These are phyloP conservation scores for Mylabris phalerata DNA, from an alignment of 1,140 invertebrate species.

Conservation along the genomic window DNA sequence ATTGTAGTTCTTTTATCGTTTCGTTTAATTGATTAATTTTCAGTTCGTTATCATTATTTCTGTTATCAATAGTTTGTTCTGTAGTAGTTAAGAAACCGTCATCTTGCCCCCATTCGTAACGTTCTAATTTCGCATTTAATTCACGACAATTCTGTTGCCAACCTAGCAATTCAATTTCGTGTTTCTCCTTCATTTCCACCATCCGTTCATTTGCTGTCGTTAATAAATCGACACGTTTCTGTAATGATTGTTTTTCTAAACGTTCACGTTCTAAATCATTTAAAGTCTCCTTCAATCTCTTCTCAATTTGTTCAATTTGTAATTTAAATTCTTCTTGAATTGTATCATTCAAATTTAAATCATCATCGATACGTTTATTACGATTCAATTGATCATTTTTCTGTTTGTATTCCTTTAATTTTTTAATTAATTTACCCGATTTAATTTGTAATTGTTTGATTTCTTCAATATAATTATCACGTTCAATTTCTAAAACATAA, in stretches of 20 bases:
- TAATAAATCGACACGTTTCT: slow-evolving; percentile 66
- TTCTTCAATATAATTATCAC: slow-evolving; percentile 48
- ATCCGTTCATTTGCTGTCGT: slow-evolving; percentile 70
- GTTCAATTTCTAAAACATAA: slow-evolving; percentile 46
- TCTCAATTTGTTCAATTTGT: slow-evolving; percentile 59
- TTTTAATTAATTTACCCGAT: slow-evolving; percentile 61
- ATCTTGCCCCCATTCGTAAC: slow-evolving; percentile 50
- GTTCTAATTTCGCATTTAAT: slow-evolving; percentile 52
- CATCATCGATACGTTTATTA: slow-evolving; percentile 47
- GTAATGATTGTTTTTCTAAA: slow-evolving; percentile 56
- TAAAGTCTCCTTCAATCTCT: slow-evolving; percentile 52
- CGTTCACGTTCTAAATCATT: slow-evolving; percentile 52
- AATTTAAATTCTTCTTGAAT: slow-evolving; percentile 68
- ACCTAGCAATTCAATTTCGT: slow-evolving; percentile 58
- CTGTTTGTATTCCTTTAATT: slow-evolving; percentile 65
- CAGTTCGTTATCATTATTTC: background rate
- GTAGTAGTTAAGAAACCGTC: slow-evolving; percentile 27
- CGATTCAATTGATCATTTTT: slow-evolving; percentile 55
- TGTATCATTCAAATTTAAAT: slow-evolving; percentile 61
- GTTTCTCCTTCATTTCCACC: slow-evolving; percentile 70
- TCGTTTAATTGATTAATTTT: slow-evolving; percentile 47
- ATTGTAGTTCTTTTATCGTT: slow-evolving; percentile 53
- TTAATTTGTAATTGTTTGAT: slow-evolving; percentile 55
- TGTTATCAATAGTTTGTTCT: slow-evolving; percentile 1
- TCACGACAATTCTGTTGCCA: slow-evolving; percentile 63